Conservation (phyloP, 92 coral and sea anemone genomes). For the Actinostola sp. region DNA sequence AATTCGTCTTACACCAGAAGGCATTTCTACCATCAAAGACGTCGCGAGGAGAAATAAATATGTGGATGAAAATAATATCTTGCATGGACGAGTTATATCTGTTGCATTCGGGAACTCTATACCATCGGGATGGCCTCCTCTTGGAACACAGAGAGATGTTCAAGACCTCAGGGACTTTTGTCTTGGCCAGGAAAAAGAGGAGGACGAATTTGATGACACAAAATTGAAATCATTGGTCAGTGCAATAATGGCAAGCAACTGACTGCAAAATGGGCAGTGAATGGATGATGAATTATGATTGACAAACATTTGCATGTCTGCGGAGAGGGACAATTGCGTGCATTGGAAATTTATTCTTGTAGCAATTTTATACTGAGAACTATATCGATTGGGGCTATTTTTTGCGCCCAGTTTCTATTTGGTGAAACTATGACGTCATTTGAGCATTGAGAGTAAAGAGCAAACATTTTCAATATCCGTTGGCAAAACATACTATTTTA, state of each 20-base stretch:
- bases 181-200: slow-evolving; percentile 62
- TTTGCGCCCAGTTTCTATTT: too few species aligned
- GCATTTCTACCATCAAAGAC: slow-evolving; percentile 48
- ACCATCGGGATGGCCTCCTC: slow-evolving; percentile 80
- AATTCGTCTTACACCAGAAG: slow-evolving; percentile 77
- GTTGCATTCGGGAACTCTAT: slow-evolving; percentile 78
- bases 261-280: background rate
- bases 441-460: too few species aligned
- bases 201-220: slow-evolving; percentile 54
- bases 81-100: slow-evolving; percentile 76
- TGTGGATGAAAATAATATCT: slow-evolving; percentile 57
- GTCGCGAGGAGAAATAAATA: slow-evolving; percentile 61
- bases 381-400: too few species aligned
- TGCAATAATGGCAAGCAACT: slow-evolving; percentile 69
- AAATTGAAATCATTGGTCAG: slow-evolving; percentile 68
- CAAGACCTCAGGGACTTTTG: slow-evolving; percentile 59
- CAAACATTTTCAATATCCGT: too few species aligned
- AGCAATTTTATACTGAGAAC: too few species aligned
- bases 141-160: slow-evolving; percentile 40
- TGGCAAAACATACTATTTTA: too few species aligned
- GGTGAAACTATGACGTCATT: too few species aligned
- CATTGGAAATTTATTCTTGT: too few species aligned
- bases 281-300: background rate
- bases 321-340: too few species aligned
- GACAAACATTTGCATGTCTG: too few species aligned